Percentiles rank a stretch among this genome's conserved stretches.
Evolutionary conservation across 2,113 vertebrate species (phyloP).

Genomic region (Macroglossus sobrinus): DNA sequence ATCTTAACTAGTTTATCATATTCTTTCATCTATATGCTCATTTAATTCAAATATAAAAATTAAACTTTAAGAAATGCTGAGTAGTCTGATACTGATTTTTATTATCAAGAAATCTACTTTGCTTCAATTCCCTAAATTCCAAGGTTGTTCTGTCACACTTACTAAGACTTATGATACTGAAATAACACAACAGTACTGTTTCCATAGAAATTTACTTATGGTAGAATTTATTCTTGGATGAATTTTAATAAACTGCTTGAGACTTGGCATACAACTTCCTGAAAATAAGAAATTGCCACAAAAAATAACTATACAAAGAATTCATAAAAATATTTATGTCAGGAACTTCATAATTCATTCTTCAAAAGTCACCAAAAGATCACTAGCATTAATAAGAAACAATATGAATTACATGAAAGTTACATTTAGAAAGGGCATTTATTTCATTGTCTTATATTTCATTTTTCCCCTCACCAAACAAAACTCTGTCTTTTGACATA

Average conservation of each 20-base stretch:
- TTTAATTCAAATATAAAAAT: background rate
- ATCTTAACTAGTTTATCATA: background rate
- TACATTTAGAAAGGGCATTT: background rate
- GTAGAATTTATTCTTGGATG: slow-evolving; percentile 2
- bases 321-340: slow-evolving; percentile 24
- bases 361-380: background rate
- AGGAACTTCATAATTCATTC: background rate
- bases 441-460: background rate
- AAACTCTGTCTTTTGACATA: background rate
- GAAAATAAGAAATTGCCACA: background rate
- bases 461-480: background rate
- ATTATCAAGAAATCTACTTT: slow-evolving; percentile 9
- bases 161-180: background rate
- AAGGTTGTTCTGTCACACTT: background rate
- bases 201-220: background rate
- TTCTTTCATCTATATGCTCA: background rate
- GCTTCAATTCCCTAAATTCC: background rate
- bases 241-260: slow-evolving; percentile 40
- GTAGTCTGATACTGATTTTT: background rate
- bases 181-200: background rate
- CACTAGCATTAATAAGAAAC: background rate
- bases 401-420: background rate
- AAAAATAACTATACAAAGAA: background rate
- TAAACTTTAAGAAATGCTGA: background rate
- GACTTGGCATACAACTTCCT: background rate